phyloP scores from a whole-genome alignment of 2,797 vertebrate genomes.

The Apogon talboti region DNA sequence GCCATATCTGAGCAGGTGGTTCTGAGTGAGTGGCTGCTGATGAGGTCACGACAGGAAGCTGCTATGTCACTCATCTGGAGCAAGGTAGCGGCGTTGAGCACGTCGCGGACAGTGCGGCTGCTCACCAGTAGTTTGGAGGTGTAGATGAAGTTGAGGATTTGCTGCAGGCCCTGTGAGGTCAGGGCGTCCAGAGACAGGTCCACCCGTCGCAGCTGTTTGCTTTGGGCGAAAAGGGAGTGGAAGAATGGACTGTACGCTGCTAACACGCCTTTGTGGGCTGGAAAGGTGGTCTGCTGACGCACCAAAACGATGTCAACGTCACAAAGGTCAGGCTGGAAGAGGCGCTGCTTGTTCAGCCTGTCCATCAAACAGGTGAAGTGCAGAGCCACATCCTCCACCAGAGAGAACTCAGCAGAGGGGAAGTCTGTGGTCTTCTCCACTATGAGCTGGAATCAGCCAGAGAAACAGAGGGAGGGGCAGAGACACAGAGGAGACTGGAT shows the following conservation, averaged over 20 bases:
- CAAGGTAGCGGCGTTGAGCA: slow-evolving; percentile 92
- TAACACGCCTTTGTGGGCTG: slow-evolving; percentile 96
- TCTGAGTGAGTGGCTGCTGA: slow-evolving; percentile 90
- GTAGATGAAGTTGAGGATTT: slow-evolving; percentile 99
- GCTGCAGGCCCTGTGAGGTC: slow-evolving; percentile 93
- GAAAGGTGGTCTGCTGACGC: slow-evolving; percentile 94
- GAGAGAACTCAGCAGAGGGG: slow-evolving; percentile 93
- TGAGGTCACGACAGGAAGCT: slow-evolving; percentile 93
- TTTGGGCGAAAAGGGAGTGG: slow-evolving; percentile 96
- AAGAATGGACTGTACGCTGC: slow-evolving; percentile 99
- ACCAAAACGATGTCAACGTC: slow-evolving; percentile 96
- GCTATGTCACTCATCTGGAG: slow-evolving; percentile 97
- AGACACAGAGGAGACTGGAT: neutral
- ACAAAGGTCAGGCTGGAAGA: slow-evolving; percentile 95
- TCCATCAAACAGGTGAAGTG: slow-evolving; percentile 98
- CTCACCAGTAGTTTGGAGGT: slow-evolving; percentile 97
- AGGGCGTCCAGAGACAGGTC: slow-evolving; percentile 95
- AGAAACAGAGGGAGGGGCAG: slow-evolving; percentile 1
- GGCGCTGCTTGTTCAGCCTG: slow-evolving; percentile 95
- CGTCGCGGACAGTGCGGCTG: slow-evolving; percentile 91
- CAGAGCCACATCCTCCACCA: slow-evolving; percentile 95
- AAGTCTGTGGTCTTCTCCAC: slow-evolving; percentile 96
- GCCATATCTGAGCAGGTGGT: slow-evolving; percentile 83
- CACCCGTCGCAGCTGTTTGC: slow-evolving; percentile 94
- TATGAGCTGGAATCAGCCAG: slow-evolving; percentile 87